These are phyloP conservation scores for Cantharis flavilabris DNA, from an alignment of 2,888 invertebrate species.

Conservation along the genomic window DNA sequence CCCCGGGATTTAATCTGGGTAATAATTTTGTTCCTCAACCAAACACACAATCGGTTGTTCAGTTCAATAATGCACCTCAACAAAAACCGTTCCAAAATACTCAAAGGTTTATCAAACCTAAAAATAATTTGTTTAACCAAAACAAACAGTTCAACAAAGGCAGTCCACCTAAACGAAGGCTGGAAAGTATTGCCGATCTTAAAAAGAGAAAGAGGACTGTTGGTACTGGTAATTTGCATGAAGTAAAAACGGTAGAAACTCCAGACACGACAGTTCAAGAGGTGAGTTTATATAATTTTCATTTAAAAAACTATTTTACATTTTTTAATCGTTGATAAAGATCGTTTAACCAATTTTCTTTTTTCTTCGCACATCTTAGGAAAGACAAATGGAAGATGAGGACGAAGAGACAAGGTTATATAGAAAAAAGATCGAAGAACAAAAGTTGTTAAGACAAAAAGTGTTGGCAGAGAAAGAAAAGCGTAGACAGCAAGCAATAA, in stretches of 20 bases:
- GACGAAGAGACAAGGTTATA: slow-evolving; percentile 59
- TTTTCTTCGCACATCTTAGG: slow-evolving; percentile 6
- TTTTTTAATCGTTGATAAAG: too few relatives aligned
- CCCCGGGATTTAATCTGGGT: background rate
- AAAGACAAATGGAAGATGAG: slow-evolving; percentile 50
- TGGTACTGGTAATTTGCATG: slow-evolving; percentile 37
- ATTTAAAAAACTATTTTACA: too few relatives aligned
- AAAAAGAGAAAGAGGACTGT: slow-evolving; percentile 34
- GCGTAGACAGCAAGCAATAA: slow-evolving; percentile 5
- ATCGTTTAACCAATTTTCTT: too few relatives aligned
- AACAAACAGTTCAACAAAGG: background rate
- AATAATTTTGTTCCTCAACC: slow-evolving; percentile 1
- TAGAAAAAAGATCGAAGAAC: slow-evolving; percentile 57
- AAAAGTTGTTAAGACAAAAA: slow-evolving; percentile 56
- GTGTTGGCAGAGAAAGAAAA: background rate
- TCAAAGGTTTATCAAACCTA: slow-evolving; percentile 3
- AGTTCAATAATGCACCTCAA: background rate
- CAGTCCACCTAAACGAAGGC: slow-evolving; percentile 26
- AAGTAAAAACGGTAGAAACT: slow-evolving; percentile 36
- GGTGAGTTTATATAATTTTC: background rate
- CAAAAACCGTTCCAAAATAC: background rate
- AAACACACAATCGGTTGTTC: slow-evolving; percentile 10
- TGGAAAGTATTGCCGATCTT: slow-evolving; percentile 21
- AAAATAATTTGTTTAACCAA: background rate
- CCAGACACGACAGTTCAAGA: slow-evolving; percentile 26